phyloP scores from a whole-genome alignment of 2,113 vertebrate species.

The Heliornis fulica region DNA sequence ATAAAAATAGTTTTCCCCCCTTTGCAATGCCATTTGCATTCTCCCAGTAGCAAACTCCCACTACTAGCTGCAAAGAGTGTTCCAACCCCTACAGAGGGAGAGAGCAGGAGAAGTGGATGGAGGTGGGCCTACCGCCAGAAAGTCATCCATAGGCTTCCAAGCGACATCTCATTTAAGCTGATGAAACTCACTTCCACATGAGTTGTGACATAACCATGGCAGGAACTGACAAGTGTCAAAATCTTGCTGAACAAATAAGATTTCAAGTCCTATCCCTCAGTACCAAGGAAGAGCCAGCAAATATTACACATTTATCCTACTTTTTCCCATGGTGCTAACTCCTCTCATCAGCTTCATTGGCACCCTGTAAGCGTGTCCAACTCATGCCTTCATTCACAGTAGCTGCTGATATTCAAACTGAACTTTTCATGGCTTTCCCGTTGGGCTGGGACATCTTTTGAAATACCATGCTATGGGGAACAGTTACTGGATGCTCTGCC shows the following conservation, averaged over 20 bases:
- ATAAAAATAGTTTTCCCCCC: not conserved
- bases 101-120: not conserved
- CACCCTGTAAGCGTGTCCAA: not conserved
- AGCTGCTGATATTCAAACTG: not conserved
- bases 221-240: constrained; percentile 58
- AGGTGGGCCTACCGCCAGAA: constrained; percentile 29
- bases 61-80: not conserved
- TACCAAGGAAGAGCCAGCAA: not conserved
- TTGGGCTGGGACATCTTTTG: not conserved
- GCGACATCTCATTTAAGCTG: constrained; percentile 16
- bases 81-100: not conserved
- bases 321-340: not conserved
- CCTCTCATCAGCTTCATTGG: not conserved
- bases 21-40: not conserved
- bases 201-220: constrained; percentile 49
- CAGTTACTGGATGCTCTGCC: not conserved
- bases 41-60: not conserved
- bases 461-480: not conserved
- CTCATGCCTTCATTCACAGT: not conserved
- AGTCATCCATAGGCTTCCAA: constrained; percentile 36
- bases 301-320: constrained; percentile 5
- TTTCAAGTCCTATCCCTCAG: not conserved
- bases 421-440: not conserved
- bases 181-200: constrained; percentile 33
- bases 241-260: constrained; percentile 37